These are phyloP conservation scores for Saturnia japonica DNA, from an alignment of 2,888 invertebrate species.

Conservation along the genomic window DNA sequence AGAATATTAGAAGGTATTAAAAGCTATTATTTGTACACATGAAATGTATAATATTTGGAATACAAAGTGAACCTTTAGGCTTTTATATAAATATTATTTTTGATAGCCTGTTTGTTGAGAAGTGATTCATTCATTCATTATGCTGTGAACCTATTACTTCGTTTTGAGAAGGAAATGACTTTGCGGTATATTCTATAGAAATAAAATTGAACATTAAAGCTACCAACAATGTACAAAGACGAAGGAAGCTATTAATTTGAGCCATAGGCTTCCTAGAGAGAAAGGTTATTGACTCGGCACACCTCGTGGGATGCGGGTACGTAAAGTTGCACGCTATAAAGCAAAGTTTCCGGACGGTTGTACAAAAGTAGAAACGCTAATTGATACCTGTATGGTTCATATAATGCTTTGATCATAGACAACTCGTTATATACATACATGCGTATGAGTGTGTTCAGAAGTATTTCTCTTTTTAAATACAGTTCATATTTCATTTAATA, in stretches of 20 bases:
- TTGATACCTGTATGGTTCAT: constrained; percentile 26
- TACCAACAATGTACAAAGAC: constrained; percentile 30
- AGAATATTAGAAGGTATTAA: neutral
- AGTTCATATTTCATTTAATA: neutral
- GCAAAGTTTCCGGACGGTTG: constrained; percentile 54
- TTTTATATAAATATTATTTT: neutral
- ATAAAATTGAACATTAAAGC: constrained; percentile 29
- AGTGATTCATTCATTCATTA: constrained; percentile 4
- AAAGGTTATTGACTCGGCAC: constrained; percentile 63
- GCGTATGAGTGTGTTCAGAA: neutral
- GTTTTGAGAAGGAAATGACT: constrained; percentile 17
- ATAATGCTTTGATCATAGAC: constrained; percentile 7
- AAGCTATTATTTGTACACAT: neutral
- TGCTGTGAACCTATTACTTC: neutral
- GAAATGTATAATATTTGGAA: neutral
- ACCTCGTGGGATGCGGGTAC: constrained; percentile 68
- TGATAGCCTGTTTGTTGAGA: neutral
- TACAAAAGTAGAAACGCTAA: constrained; percentile 37
- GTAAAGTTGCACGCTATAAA: constrained; percentile 43
- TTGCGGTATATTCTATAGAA: constrained; percentile 11
- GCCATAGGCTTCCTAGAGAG: constrained; percentile 62
- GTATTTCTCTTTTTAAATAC: neutral
- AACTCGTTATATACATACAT: neutral
- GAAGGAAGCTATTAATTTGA: constrained; percentile 64
- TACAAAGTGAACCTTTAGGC: neutral